Conservation (phyloP, 2,113 vertebrate genomes). For the Tringa solitaria region DNA sequence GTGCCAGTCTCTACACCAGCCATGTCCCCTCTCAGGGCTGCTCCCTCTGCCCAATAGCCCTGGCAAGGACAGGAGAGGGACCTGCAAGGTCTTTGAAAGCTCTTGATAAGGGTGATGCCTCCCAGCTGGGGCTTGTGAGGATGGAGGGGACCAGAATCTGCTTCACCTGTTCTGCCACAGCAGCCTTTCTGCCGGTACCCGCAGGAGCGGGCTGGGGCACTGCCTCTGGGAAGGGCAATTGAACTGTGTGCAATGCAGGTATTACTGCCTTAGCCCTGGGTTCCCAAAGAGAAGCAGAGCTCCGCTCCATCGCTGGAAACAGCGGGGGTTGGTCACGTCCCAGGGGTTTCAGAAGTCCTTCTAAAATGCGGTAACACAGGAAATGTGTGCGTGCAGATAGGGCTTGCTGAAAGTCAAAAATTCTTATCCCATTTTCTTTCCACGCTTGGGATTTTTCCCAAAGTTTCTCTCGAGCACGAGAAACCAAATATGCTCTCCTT, state of each 20-base stretch:
- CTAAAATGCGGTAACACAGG: not conserved
- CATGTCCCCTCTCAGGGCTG: accelerated
- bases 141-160: not conserved
- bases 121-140: not conserved
- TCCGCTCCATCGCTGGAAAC: not conserved
- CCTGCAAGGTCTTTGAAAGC: not conserved
- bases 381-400: not conserved
- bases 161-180: not conserved
- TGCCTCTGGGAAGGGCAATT: not conserved
- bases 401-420: not conserved
- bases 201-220: not conserved
- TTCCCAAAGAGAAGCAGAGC: not conserved
- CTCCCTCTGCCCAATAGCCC: accelerated
- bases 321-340: not conserved
- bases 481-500: slow-evolving; percentile 8
- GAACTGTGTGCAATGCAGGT: not conserved
- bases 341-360: not conserved
- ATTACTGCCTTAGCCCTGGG: not conserved
- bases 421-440: not conserved
- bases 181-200: not conserved
- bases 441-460: not conserved
- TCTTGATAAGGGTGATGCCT: not conserved
- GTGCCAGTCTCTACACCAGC: accelerated
- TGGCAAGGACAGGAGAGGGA: accelerated
- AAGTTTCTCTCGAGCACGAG: not conserved